phyloP scores from a whole-genome alignment of 2,113 vertebrate genomes.

The Motacilla alba region DNA sequence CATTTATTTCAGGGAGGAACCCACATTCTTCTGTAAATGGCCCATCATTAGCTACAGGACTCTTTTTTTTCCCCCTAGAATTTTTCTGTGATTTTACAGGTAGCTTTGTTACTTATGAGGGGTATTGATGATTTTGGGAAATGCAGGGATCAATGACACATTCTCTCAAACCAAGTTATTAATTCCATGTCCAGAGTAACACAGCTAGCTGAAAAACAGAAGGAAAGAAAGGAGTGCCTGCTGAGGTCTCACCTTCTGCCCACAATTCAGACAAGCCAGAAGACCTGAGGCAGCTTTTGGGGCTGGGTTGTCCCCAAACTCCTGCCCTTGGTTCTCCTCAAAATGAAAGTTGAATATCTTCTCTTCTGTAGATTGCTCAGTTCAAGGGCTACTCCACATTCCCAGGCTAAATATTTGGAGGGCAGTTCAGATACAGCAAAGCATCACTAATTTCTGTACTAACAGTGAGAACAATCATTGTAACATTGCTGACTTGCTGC shows the following conservation, averaged over 20 bases:
- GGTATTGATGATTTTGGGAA: background rate
- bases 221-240: too few relatives aligned
- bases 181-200: background rate
- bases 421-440: background rate
- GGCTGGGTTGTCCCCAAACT: background rate
- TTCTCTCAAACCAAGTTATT: background rate
- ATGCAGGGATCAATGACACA: background rate
- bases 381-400: background rate
- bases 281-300: background rate
- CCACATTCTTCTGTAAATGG: background rate
- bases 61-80: rapidly evolving
- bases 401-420: background rate
- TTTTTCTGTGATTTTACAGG: background rate
- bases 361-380: background rate
- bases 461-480: background rate
- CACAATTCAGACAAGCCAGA: background rate
- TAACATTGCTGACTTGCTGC: background rate
- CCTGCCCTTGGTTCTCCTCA: background rate
- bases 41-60: background rate
- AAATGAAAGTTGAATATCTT: background rate
- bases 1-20: background rate
- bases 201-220: background rate
- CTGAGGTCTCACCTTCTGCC: background rate
- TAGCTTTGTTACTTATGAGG: background rate
- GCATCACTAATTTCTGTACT: background rate